Evolutionary conservation across 2,888 invertebrate genomes (phyloP).

Genomic region (Drosophila emarginata): DNA sequence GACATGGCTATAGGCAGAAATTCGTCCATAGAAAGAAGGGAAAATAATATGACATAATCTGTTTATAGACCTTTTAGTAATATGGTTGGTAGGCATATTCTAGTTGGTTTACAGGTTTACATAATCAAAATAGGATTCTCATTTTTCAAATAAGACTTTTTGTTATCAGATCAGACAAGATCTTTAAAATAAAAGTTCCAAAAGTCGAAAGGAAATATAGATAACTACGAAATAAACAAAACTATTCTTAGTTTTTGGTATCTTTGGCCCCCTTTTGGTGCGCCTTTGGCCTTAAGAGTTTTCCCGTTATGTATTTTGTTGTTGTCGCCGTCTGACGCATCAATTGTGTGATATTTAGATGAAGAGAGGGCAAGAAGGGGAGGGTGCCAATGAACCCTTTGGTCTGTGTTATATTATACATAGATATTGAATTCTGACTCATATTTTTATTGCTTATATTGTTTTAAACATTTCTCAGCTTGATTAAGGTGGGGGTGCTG

Average conservation of each 20-base stretch:
- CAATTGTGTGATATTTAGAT: slow-evolving; percentile 5
- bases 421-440: not conserved
- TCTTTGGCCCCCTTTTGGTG: slow-evolving; percentile 44
- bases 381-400: not conserved
- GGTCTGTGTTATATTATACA: not conserved
- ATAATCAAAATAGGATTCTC: too few relatives aligned
- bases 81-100: too few relatives aligned
- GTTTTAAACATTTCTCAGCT: slow-evolving; percentile 33
- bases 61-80: too few relatives aligned
- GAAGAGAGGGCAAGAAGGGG: not conserved
- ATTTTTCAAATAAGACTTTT: too few relatives aligned
- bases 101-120: too few relatives aligned
- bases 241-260: not conserved
- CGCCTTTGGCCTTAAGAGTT: not conserved
- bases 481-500: slow-evolving; percentile 16
- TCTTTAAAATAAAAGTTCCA: too few relatives aligned
- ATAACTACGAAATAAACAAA: too few relatives aligned
- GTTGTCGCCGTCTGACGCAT: slow-evolving; percentile 30
- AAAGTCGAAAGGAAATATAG: too few relatives aligned
- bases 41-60: too few relatives aligned
- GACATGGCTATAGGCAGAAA: slow-evolving; percentile 5
- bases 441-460: not conserved
- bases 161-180: too few relatives aligned
- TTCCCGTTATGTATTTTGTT: slow-evolving; percentile 4
- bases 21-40: slow-evolving; percentile 4